Conservation (phyloP, 2,113 vertebrate genomes). For the Stigmatopora nigra region DNA sequence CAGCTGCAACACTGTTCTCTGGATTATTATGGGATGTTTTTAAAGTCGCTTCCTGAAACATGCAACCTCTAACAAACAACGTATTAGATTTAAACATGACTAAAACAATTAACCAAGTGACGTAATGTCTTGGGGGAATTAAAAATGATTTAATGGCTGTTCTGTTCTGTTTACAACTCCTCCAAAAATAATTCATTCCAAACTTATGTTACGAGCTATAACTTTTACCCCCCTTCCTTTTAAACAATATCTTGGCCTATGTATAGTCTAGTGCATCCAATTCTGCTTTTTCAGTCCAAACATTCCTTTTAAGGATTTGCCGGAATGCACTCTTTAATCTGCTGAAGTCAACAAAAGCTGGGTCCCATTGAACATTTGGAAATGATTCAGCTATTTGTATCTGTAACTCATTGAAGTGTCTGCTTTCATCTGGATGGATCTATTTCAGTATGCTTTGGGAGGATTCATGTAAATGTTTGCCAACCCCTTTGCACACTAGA, state of each 20-base stretch:
- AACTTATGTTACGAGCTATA: not conserved
- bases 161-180: not conserved
- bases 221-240: too few species aligned
- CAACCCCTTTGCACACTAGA: not conserved
- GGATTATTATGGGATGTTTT: slow-evolving; percentile 42
- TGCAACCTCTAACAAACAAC: slow-evolving; percentile 21
- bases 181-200: not conserved
- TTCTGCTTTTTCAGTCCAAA: slow-evolving; percentile 1
- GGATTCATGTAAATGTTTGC: slow-evolving; percentile 13
- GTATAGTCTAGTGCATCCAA: not conserved
- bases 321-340: slow-evolving; percentile 9
- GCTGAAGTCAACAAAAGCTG: slow-evolving; percentile 18
- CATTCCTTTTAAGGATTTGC: slow-evolving; percentile 11
- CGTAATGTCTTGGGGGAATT: not conserved
- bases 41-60: slow-evolving; percentile 26
- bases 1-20: slow-evolving; percentile 24
- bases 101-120: not conserved
- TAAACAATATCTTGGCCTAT: not conserved
- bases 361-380: slow-evolving; percentile 35
- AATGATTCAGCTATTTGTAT: slow-evolving; percentile 25
- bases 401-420: slow-evolving; percentile 25
- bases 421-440: slow-evolving; percentile 10
- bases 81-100: slow-evolving; percentile 15
- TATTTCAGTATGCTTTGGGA: not conserved
- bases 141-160: not conserved